A percentile compares a stretch with the other conserved stretches of the same genome.
phyloP scores from a whole-genome alignment of 2,113 vertebrate species.

The Manacus vitellinus region DNA sequence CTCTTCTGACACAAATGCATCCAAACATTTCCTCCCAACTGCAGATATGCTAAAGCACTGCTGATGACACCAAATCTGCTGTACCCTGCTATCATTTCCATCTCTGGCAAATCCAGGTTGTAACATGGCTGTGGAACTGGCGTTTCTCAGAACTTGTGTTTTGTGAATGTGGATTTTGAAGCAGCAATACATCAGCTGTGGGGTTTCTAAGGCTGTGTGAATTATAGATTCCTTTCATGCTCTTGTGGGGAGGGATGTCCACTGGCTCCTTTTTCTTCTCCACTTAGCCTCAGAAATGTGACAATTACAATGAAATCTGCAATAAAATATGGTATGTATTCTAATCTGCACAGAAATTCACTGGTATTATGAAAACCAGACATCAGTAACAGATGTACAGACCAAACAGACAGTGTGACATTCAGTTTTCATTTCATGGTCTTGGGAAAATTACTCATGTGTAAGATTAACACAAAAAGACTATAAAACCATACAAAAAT shows the following conservation, averaged over 20 bases:
- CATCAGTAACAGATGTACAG: conserved; percentile 1
- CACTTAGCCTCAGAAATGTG: neutral
- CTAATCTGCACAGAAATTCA: neutral
- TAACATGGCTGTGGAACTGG: neutral
- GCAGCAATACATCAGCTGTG: neutral
- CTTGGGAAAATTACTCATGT: neutral
- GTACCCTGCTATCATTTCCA: neutral
- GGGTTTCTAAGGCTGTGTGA: neutral
- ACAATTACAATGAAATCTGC: neutral
- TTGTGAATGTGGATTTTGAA: neutral
- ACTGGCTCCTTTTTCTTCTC: neutral
- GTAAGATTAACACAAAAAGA: neutral
- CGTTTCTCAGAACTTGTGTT: neutral
- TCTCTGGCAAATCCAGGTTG: conserved; percentile 5
- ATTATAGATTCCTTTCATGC: neutral
- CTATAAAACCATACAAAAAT: neutral
- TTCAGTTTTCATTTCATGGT: neutral
- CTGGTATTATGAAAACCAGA: neutral
- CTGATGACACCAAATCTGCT: neutral
- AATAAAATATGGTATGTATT: neutral
- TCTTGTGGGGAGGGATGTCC: neutral
- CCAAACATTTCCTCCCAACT: neutral
- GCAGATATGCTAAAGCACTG: neutral
- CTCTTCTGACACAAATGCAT: neutral
- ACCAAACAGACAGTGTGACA: neutral